These are phyloP conservation scores for Harpalus rubripes DNA, from an alignment of 2,888 invertebrate genomes.

Conservation along the genomic window DNA sequence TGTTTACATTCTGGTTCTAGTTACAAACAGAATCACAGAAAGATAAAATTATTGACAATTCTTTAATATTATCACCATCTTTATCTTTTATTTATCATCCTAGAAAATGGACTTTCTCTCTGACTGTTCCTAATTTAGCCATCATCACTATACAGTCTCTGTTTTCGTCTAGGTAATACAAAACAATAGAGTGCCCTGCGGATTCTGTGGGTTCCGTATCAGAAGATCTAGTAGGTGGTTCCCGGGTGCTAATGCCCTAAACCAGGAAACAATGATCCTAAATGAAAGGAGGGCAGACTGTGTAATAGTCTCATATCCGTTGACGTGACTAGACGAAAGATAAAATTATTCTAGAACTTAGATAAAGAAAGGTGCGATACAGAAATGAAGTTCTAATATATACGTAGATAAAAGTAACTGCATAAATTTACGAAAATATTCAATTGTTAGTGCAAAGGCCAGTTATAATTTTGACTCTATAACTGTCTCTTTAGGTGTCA, in stretches of 20 bases:
- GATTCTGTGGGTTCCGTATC: neutral
- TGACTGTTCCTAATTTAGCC: neutral
- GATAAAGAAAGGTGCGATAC: too few relatives aligned
- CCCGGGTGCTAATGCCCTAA: neutral
- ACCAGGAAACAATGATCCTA: neutral
- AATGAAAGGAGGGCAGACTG: neutral
- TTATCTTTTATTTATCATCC: neutral
- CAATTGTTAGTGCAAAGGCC: too few relatives aligned
- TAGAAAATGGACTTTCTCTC: neutral
- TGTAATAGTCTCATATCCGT: neutral
- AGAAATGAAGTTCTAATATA: too few relatives aligned
- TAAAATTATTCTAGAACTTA: neutral
- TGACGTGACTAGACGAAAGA: neutral
- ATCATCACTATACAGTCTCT: constrained; percentile 49
- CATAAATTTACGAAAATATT: too few relatives aligned
- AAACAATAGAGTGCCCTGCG: constrained; percentile 5
- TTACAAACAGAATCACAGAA: too few relatives aligned
- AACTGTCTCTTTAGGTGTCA: too few relatives aligned
- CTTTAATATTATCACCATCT: neutral
- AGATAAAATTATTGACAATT: neutral
- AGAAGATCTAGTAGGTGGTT: neutral
- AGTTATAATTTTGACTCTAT: too few relatives aligned
- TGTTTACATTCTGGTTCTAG: too few relatives aligned
- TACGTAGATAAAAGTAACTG: too few relatives aligned
- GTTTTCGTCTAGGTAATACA: constrained; percentile 40